These are phyloP conservation scores for Pogonocichla stellata DNA, from an alignment of 2,113 vertebrate genomes.

Conservation along the genomic window DNA sequence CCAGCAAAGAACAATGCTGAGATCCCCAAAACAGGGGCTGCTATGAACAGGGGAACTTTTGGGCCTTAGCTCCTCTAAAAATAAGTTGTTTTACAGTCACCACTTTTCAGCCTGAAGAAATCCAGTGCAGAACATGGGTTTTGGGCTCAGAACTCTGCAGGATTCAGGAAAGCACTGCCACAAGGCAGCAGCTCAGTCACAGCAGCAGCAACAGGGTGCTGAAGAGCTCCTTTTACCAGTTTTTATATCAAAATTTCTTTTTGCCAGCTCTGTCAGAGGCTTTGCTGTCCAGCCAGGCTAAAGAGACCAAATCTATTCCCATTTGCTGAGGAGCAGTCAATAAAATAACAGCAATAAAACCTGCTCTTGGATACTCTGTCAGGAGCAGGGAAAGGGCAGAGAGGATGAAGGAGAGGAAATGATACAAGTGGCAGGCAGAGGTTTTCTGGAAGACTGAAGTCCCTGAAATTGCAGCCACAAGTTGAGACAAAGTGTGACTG, in stretches of 20 bases:
- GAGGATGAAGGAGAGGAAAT: neutral
- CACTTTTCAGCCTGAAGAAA: neutral
- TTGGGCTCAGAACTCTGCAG: neutral
- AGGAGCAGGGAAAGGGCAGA: neutral
- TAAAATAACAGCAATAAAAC: neutral
- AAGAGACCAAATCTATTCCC: neutral
- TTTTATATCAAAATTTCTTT: neutral
- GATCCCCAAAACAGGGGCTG: neutral
- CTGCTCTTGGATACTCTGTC: neutral
- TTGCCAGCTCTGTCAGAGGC: neutral
- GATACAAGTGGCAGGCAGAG: neutral
- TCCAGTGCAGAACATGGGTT: accelerated
- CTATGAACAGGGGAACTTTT: accelerated
- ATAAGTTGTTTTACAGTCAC: neutral
- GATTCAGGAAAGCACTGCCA: neutral
- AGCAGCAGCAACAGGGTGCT: neutral
- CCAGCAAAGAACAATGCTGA: neutral
- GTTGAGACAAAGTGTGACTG: neutral
- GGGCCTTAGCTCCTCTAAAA: neutral
- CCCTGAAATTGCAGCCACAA: neutral
- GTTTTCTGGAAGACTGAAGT: neutral
- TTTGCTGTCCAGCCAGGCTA: neutral
- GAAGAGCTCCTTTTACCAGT: neutral
- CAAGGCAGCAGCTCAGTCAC: neutral
- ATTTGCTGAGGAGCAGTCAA: neutral